Conservation (phyloP, 2,113 vertebrate species). For the human (Homo sapiens) region DNA sequence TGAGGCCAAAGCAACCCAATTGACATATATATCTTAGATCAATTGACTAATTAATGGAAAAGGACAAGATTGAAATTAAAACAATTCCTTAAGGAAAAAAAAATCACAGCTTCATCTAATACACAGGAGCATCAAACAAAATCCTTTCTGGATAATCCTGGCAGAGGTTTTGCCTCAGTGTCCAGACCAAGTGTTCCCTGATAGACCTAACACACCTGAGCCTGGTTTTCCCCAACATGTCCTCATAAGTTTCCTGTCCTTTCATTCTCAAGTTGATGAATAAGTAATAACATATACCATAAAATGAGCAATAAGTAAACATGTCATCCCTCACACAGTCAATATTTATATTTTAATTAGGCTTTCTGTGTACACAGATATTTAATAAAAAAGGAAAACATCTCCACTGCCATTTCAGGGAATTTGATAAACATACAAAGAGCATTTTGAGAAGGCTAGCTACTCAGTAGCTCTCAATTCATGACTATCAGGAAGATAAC, state of each 20-base stretch:
- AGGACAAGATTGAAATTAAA: background rate
- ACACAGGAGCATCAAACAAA: background rate
- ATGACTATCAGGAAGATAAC: background rate
- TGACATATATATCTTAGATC: background rate
- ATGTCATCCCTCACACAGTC: background rate
- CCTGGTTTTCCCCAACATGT: background rate
- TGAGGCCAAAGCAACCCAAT: background rate
- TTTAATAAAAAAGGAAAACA: slow-evolving; percentile 16
- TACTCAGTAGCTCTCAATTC: background rate
- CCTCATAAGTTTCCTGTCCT: background rate
- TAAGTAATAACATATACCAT: background rate
- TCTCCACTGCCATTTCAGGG: background rate
- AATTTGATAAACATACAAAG: background rate
- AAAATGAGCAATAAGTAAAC: background rate
- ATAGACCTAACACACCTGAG: background rate
- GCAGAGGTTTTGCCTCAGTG: background rate
- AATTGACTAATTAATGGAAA: background rate
- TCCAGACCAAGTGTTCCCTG: background rate
- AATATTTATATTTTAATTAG: background rate
- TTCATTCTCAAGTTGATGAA: background rate
- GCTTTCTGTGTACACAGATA: background rate
- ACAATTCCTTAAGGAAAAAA: background rate
- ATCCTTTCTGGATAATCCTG: background rate
- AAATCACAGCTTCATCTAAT: background rate
- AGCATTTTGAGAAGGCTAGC: background rate